These are phyloP conservation scores for Holothuria scabra DNA, from an alignment of 53 echinoderm and acorn worm species.

Conservation along the genomic window DNA sequence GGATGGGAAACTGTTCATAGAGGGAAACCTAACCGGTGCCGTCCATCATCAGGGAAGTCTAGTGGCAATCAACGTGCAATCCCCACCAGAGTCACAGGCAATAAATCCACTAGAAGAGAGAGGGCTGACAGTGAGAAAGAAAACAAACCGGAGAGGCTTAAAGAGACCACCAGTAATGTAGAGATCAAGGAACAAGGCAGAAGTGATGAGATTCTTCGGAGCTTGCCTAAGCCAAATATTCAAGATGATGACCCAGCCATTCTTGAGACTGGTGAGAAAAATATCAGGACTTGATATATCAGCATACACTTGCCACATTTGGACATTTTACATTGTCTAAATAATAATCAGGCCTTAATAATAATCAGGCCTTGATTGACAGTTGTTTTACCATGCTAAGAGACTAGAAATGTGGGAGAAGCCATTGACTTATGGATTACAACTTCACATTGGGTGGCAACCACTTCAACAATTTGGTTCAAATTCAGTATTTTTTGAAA, in stretches of 20 bases:
- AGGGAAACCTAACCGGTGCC: conserved; percentile 80
- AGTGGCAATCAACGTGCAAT: not conserved
- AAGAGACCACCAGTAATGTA: conserved; percentile 7
- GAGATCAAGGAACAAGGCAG: conserved; percentile 22
- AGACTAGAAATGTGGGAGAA: too few species aligned
- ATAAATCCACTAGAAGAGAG: conserved; percentile 38
- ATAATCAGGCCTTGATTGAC: too few species aligned
- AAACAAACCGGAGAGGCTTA: conserved; percentile 67
- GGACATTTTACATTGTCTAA: too few species aligned
- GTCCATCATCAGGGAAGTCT: conserved; percentile 78
- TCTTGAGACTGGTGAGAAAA: conserved; percentile 63
- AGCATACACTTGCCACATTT: too few species aligned
- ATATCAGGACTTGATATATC: too few species aligned
- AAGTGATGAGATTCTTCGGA: conserved; percentile 1
- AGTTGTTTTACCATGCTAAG: too few species aligned
- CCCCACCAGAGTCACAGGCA: not conserved
- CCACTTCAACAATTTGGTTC: too few species aligned
- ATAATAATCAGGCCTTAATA: too few species aligned
- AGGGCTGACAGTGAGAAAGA: conserved; percentile 97
- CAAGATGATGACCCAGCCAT: conserved; percentile 83
- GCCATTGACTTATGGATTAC: too few species aligned
- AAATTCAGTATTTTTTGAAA: too few species aligned
- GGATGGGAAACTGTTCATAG: conserved; percentile 99
- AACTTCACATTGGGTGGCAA: too few species aligned
- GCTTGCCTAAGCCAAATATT: conserved; percentile 54